Evolutionary conservation across 1,140 invertebrate species (phyloP), one percentile per base, ranked within the genome.

Genomic region (Dermatophagoides farinae): DNA sequence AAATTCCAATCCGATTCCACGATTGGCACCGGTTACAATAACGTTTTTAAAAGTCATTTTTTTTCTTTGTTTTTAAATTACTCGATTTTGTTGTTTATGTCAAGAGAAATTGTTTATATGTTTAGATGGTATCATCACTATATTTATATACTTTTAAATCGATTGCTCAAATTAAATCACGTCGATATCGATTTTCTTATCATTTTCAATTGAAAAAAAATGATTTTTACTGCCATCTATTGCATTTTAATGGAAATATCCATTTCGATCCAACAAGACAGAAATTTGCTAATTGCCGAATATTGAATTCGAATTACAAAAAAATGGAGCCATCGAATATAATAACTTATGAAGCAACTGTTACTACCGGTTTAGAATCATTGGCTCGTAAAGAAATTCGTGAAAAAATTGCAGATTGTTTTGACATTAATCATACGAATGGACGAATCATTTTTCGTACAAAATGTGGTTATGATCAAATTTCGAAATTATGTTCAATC

Each of bases 1-100:
- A 59, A 92, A 73, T 53, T 86, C 86, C 31, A 91, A 72, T 22
- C 88, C 88, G 43, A 92, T 71, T 1, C 89, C 88, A 41, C 88
- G 78, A 70, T 89, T 91, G 55, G 82, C 82, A 18, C 88, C 88
- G 10, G 88, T 91, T 62, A 90, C 80, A 62, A 92, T 72, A 64
- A 88, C 79, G 25, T 41, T 61, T 44, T 23, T 50, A n/a, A 23
- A 58, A 23, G 6, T 58, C 41, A 68, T 74, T 53, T 50, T 23
- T 20, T 16, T 5, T 11, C 41, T 11, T n/a, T n/a, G 18, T 44
- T 44, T 44, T 16, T 10, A 44, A 20, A 16, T 44, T 10, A 16
- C 2, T 20, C 11, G 5, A 14, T 20, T 4, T 50, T 20, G 12
- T 5, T 11, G 9, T 49, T 49, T 49, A 20, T 10, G 4, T 12